A percentile compares a stretch with the other conserved stretches of the same genome.
Evolutionary conservation across 2,888 invertebrate genomes (phyloP).

Genomic region (Charanyca ferruginea): DNA sequence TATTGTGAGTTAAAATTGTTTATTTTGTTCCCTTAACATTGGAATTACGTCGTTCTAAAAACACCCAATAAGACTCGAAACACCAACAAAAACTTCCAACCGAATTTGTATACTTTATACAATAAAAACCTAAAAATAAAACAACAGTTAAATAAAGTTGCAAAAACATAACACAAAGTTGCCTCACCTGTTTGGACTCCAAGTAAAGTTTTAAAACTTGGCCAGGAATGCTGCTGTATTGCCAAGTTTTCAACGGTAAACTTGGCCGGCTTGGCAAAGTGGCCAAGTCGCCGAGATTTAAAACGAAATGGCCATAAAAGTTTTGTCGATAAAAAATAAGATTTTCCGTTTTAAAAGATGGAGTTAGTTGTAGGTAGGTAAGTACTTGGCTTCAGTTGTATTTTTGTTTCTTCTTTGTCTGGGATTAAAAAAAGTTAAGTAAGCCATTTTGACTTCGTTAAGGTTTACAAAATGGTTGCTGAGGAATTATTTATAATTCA

Average conservation of each 20-base stretch:
- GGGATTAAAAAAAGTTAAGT: constrained; percentile 13
- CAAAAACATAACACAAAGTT: constrained; percentile 40
- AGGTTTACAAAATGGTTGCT: neutral
- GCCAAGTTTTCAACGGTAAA: constrained; percentile 55
- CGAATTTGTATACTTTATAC: constrained; percentile 9
- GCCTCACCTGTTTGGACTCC: constrained; percentile 45
- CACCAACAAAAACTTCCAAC: neutral
- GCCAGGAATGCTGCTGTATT: constrained; percentile 45
- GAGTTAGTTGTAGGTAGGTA: constrained; percentile 11
- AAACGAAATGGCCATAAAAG: constrained; percentile 49
- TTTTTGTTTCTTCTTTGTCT: constrained; percentile 1
- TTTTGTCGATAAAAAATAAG: constrained; percentile 43
- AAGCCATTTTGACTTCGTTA: constrained; percentile 20
- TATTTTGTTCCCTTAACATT: neutral
- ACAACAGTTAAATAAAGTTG: constrained; percentile 21
- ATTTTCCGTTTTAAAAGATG: constrained; percentile 36
- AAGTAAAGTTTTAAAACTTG: constrained; percentile 55
- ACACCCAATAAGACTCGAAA: neutral
- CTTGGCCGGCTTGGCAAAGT: constrained; percentile 45
- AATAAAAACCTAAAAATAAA: constrained; percentile 4
- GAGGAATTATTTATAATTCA: constrained; percentile 5
- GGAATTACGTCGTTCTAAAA: neutral
- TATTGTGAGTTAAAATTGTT: too few relatives aligned
- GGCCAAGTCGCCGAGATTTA: constrained; percentile 54
- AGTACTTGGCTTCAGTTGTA: neutral